Percentiles rank a stretch among this genome's conserved stretches.
phyloP scores from a whole-genome alignment of 2,888 invertebrate species.

The Pinctada fucata region DNA sequence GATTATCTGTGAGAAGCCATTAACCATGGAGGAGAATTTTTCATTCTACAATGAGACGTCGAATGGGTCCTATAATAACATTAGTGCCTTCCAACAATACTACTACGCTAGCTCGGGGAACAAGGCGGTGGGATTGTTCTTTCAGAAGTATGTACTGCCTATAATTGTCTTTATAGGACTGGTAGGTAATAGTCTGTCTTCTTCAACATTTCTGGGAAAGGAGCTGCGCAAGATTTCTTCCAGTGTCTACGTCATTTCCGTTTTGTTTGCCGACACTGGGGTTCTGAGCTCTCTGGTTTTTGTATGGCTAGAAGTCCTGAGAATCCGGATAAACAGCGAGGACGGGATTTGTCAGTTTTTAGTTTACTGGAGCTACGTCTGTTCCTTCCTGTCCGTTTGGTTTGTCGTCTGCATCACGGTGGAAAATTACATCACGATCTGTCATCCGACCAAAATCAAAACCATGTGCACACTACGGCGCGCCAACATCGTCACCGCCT shows the following conservation, averaged over 20 bases:
- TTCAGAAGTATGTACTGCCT: slow-evolving; percentile 51
- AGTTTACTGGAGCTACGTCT: slow-evolving; percentile 79
- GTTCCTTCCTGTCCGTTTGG: slow-evolving; percentile 89
- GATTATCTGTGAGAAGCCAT: no score
- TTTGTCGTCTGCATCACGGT: slow-evolving; percentile 90
- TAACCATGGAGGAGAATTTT: neutral
- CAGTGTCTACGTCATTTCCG: slow-evolving; percentile 53
- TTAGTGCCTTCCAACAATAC: neutral
- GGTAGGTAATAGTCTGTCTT: slow-evolving; percentile 55
- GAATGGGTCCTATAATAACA: neutral
- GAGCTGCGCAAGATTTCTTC: slow-evolving; percentile 56
- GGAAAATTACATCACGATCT: slow-evolving; percentile 84
- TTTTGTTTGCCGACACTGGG: slow-evolving; percentile 54
- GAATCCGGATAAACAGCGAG: slow-evolving; percentile 60
- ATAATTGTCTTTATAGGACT: slow-evolving; percentile 53
- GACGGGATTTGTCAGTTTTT: slow-evolving; percentile 73
- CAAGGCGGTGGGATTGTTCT: slow-evolving; percentile 13
- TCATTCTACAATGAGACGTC: neutral
- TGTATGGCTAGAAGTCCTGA: slow-evolving; percentile 57
- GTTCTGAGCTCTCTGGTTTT: slow-evolving; percentile 50
- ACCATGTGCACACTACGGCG: slow-evolving; percentile 58
- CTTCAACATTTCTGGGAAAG: slow-evolving; percentile 51
- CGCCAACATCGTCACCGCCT: slow-evolving; percentile 52
- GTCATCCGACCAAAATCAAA: slow-evolving; percentile 59
- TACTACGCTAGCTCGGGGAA: neutral